Base-by-base conservation (phyloP, 2,888 invertebrate species). In the Brachyptera risi region DNA sequence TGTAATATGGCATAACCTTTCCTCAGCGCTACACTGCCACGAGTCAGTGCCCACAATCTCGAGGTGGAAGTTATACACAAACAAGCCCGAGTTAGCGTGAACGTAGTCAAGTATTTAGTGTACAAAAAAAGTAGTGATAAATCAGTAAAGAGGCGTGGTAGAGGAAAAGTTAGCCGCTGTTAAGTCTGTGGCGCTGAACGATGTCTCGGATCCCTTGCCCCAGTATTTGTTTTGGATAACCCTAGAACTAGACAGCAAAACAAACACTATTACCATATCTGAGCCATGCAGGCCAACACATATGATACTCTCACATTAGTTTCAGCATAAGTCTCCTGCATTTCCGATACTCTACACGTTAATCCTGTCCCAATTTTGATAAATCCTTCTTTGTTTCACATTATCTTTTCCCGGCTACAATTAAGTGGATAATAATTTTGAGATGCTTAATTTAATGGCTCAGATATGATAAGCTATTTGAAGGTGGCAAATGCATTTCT, bases 381-480 rank as follows among this genome's bases (percentile, higher is more conserved):
- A 27, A 26, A 44, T 23, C 51, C 49, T 44, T 57, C 57, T 24
- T 24, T 59, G 42, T 49, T 57, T 40, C 35, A 35, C 50, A 63
- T 62, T 64, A 64, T 68, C 71, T 71, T 70, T 71, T 70, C 70
- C 71, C 71, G 71, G 71, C 69, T 65, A 61, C 17, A 15, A 61
- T 65, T 65, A 56, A 59, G 27, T 26, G 58, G 49, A 63, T 65
- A 67, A 69, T 69, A 72, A 60, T 64, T 68, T 71, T 69, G 72
- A 73, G 70, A 71, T 72, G 76, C 77, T 62, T 65, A 56, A 44
- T 57, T 38, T 21, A 59, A 63, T 79, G 81, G 80, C 81, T 82
- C 81, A 82, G 81, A 82, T 82, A 82, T 81, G 81, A 82, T 80
- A 73, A 78, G 73, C 73, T 77, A 77, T 80, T 81, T 81, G 81